Conservation (phyloP, 2,797 vertebrate species). For the Anguilla megastoma region DNA sequence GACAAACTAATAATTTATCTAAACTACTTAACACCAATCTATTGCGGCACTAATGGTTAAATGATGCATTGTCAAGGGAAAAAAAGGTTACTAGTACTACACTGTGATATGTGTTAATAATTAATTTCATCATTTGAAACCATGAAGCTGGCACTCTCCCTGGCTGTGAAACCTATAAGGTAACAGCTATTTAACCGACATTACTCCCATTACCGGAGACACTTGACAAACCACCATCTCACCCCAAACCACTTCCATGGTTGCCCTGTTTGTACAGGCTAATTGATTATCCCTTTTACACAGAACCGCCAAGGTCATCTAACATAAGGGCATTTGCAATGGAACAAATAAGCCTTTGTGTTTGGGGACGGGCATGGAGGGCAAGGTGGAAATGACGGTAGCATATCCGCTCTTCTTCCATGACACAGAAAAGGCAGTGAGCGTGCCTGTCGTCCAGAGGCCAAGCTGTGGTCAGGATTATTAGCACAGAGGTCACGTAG, state of each 20-base stretch:
- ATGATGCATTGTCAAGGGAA: neutral
- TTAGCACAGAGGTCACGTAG: conserved; percentile 36
- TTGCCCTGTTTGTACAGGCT: neutral
- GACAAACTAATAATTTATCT: neutral
- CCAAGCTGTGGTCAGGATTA: conserved; percentile 25
- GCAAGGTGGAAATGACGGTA: conserved; percentile 25
- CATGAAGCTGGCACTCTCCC: neutral
- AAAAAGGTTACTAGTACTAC: neutral
- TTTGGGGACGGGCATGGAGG: neutral
- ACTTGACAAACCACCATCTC: neutral
- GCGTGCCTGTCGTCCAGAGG: conserved; percentile 34
- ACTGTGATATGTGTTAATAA: neutral
- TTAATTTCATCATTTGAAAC: neutral
- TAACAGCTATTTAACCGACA: neutral
- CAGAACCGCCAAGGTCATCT: neutral
- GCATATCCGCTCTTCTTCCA: conserved; percentile 45
- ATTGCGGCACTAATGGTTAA: neutral
- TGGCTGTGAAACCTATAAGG: neutral
- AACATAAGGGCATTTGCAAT: neutral
- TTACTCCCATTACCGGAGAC: neutral
- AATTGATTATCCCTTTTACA: neutral
- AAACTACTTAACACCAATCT: neutral
- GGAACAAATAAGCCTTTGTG: conserved; percentile 39
- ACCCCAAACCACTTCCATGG: neutral
- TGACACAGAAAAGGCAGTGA: conserved; percentile 50